These are phyloP conservation scores for Amblyornis subalaris DNA, from an alignment of 2,113 vertebrate species.

Conservation along the genomic window DNA sequence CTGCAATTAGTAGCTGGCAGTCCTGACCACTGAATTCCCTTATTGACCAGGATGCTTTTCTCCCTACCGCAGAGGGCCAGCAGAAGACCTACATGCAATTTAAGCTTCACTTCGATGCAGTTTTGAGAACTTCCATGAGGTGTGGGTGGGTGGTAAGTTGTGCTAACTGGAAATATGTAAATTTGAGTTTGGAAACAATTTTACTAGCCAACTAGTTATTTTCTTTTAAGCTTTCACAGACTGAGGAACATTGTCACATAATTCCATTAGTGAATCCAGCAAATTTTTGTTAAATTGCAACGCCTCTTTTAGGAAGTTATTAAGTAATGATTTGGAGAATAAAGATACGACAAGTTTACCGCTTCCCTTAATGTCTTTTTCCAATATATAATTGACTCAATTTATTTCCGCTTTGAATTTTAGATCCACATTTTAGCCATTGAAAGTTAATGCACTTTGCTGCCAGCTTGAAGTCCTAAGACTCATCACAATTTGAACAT, in stretches of 20 bases:
- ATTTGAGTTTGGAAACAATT: conserved; percentile 23
- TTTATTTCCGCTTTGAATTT: not conserved
- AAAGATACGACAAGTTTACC: not conserved
- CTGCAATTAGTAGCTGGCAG: not conserved
- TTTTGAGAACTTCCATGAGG: not conserved
- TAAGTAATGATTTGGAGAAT: not conserved
- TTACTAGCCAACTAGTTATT: not conserved
- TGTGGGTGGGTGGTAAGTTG: not conserved
- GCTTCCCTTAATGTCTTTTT: not conserved
- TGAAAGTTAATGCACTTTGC: not conserved
- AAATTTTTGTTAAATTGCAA: not conserved
- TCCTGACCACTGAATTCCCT: not conserved
- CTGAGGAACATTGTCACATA: not conserved
- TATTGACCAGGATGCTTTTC: not conserved
- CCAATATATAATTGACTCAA: not conserved
- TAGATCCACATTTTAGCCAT: not conserved
- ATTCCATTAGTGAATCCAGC: not conserved
- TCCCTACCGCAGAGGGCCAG: not conserved
- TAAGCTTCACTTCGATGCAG: not conserved
- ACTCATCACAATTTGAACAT: not conserved
- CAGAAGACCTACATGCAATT: not conserved
- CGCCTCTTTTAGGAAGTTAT: not conserved
- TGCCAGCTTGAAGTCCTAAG: not conserved
- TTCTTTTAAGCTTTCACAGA: conserved; percentile 1
- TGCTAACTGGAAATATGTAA: not conserved